Evolutionary conservation across 2,797 vertebrate genomes (phyloP), one percentile per base, ranked within the genome.

Genomic region (Semotilus atromaculatus): DNA sequence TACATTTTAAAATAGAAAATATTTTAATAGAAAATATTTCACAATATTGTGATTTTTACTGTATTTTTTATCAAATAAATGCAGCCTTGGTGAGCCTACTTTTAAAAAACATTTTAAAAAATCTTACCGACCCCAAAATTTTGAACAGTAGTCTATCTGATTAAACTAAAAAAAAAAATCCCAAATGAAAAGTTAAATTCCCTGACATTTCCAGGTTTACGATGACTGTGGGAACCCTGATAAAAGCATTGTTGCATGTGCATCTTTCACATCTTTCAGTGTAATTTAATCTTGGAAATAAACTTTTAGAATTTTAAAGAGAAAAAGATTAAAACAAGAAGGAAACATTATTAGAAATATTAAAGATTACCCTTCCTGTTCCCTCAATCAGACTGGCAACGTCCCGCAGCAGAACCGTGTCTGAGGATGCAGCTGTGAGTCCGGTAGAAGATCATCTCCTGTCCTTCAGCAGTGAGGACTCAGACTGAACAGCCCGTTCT

Each of bases 351-450:
- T 10, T 8, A 43, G 14, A 79, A 64, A 31, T 21, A 31, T 7
- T 66, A 19, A 29, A n/a, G 0, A 36, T 34, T 67, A 23, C 68
- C 71, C 75, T 87, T 23, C 87, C 26, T 75, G 77, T 55, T 82
- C 71, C 78, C 7, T 85, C 7, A 9, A 1, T 76, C 91, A 96
- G 95, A 94, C 88, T 94, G 92, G 90, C 91, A 88, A 51, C 94
- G 90, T 93, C 92, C 92, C 36, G 90, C 92, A 87, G 93, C 91
- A 31, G 93, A 93, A 86, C 87, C 88, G 1, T 90, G 93, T 85
- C 90, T 94, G 89, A 92, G 90, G 58, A 95, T 94, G 93, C 93
- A 95, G 91, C 93, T 95, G 85, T 95, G 92, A 95, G 85, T 88
- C 87, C 78, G 31, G 31, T 5, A 36, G 80, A 90, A 74, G 64